Percentiles rank a stretch among this genome's conserved stretches.
Evolutionary conservation across 2,888 invertebrate genomes (phyloP).

Genomic region (Tuberolachnus salignus): DNA sequence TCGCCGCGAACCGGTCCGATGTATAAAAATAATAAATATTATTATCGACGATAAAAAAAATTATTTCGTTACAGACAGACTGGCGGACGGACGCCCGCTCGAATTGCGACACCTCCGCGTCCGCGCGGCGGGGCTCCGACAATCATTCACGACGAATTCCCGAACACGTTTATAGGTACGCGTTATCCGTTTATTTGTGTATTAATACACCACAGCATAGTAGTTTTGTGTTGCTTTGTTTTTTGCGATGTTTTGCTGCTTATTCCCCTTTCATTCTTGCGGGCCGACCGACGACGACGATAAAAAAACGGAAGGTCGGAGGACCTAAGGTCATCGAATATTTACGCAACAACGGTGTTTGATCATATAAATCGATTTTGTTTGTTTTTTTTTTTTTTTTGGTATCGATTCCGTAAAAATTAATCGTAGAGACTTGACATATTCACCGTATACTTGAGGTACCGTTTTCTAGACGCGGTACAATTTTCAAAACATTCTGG

Average conservation of each 20-base stretch:
- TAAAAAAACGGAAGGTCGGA: constrained; percentile 7
- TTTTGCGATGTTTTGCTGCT: not conserved
- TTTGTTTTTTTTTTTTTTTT: too few species aligned
- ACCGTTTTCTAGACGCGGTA: too few species aligned
- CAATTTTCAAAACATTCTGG: too few species aligned
- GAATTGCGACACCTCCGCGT: not conserved
- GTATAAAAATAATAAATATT: not conserved
- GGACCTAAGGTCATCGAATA: too few species aligned
- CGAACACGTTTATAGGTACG: not conserved
- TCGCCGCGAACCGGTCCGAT: not conserved
- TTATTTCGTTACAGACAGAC: not conserved
- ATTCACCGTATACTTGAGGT: too few species aligned
- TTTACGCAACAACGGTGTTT: too few species aligned
- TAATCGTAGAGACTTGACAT: too few species aligned
- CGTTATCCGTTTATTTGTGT: too few species aligned
- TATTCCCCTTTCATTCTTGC: not conserved
- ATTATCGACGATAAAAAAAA: too few species aligned
- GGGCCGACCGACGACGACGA: not conserved
- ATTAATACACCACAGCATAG: too few species aligned
- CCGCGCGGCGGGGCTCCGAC: not conserved
- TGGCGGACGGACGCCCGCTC: not conserved
- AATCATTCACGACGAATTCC: constrained; percentile 4
- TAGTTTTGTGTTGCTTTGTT: not conserved
- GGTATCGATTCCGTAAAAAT: too few species aligned
- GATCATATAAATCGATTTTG: too few species aligned